A percentile compares a stretch with the other conserved stretches of the same genome.
Conservation (phyloP, 2,797 vertebrate species). For the Neoniphon sammara region DNA sequence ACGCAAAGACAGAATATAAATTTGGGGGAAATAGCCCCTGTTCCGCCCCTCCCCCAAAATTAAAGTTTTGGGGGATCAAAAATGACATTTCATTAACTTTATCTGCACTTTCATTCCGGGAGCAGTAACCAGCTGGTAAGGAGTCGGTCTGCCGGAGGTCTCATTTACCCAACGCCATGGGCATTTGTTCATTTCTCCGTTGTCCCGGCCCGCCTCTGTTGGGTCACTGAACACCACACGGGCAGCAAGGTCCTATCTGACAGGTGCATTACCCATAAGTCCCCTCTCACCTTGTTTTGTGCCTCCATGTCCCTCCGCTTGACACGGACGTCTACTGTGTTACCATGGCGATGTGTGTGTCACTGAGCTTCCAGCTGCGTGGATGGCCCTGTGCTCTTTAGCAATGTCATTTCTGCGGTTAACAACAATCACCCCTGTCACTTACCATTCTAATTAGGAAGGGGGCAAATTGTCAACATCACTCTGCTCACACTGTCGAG, state of each 20-base stretch:
- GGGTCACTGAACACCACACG: constrained; percentile 47
- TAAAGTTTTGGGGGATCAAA: background rate
- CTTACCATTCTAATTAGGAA: constrained; percentile 63
- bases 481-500: constrained; percentile 30
- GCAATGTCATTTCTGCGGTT: constrained; percentile 48
- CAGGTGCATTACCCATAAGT: constrained; percentile 58
- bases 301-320: constrained; percentile 41
- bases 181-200: constrained; percentile 53
- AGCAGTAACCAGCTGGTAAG: background rate
- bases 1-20: background rate
- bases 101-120: constrained; percentile 7
- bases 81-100: constrained; percentile 7
- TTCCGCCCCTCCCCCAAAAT: background rate
- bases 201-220: constrained; percentile 41
- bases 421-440: constrained; percentile 58
- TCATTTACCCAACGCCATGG: constrained; percentile 42
- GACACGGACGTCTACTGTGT: constrained; percentile 33
- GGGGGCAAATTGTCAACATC: constrained; percentile 49
- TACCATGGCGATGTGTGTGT: constrained; percentile 41
- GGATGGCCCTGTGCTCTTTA: constrained; percentile 56
- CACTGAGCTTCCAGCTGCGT: constrained; percentile 56
- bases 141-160: background rate
- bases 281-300: constrained; percentile 69
- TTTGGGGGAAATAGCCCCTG: no score
- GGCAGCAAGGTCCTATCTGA: constrained; percentile 63